Evolutionary conservation across 1,140 invertebrate species (phyloP), one percentile per base, ranked within the genome.

Genomic region (Lordiphosa stackelbergi): DNA sequence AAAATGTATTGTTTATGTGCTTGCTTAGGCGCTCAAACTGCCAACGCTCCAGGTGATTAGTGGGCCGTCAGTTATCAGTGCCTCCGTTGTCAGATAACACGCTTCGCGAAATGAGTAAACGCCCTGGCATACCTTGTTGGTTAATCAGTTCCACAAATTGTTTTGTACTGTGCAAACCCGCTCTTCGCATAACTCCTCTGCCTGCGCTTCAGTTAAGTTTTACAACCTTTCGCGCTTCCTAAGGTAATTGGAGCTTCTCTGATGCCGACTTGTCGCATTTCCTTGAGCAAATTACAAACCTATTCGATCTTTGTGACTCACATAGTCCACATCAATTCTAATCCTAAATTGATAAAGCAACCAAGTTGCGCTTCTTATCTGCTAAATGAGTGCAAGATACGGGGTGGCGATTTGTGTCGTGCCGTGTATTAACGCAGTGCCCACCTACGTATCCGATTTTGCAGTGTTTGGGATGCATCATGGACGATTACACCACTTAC

Each of bases 81-180:
- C 49, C 53, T 57, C 60, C 24, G 53, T 40, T 42, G 43, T 16
- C 36, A 75, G 75, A 79, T 79, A 79, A 79, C 62, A 45, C 37
- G 63, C 41, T 61, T 75, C 62, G 71, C 75, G 42, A 75, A 79
- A 79, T 75, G 75, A 81, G 77, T 79, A 79, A 81, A 75, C 68
- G 58, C 40, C 40, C 34, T 56, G 75, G 57, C 77, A 79, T 83
- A 79, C 75, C 63, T 42, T 48, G 43, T 45, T n/a, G 24, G 77
- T 72, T 79, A 79, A 79, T 79, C 77, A 79, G 75, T 79, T 35
- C 38, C 34, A 45, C 35, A 38, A 69, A 45, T 13, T 40, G 49
- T 56, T 31, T 52, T 24, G 57, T 40, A 46, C 43, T 36, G 57
- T 61, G 46, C 66, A 38, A 69, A 53, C 57, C 41, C 11, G 37